These are phyloP conservation scores for Seladonia tumulorum DNA, from an alignment of 2,888 invertebrate species.

Conservation along the genomic window DNA sequence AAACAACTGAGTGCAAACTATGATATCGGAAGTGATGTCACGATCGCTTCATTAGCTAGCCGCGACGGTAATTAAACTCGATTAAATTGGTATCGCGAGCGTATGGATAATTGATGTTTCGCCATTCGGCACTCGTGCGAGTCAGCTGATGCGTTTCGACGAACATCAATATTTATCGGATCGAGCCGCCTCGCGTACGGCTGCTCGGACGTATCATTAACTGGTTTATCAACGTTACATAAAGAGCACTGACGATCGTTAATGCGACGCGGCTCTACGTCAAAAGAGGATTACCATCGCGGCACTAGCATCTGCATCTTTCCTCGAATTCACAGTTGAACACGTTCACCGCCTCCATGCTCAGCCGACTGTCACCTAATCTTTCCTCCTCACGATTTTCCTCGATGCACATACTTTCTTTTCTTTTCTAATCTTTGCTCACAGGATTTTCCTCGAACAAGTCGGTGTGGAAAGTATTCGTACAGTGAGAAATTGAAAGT, in stretches of 20 bases:
- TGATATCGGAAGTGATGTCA: constrained; percentile 1
- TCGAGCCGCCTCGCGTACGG: constrained; percentile 25
- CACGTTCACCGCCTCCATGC: not conserved
- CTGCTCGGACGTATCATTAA: constrained; percentile 27
- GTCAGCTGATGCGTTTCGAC: not conserved
- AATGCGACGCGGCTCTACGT: constrained; percentile 23
- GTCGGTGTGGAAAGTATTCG: no score
- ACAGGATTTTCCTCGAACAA: no score
- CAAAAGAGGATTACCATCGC: constrained; percentile 3
- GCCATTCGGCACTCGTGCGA: not conserved
- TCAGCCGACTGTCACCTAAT: not conserved
- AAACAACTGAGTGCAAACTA: not conserved
- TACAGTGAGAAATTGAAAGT: no score
- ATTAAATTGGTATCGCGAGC: constrained; percentile 3
- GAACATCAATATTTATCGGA: constrained; percentile 55
- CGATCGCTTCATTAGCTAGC: constrained; percentile 6
- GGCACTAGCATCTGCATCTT: not conserved
- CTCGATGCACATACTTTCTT: not conserved
- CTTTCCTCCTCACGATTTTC: not conserved
- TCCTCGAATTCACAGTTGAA: not conserved
- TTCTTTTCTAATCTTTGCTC: no score
- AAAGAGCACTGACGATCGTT: constrained; percentile 35
- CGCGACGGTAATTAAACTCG: constrained; percentile 30
- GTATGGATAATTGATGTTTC: not conserved
- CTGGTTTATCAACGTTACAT: constrained; percentile 60